Percentiles rank a stretch among this genome's conserved stretches.
Conservation (phyloP, 2,113 vertebrate species). For the Bolborhynchus lineola region DNA sequence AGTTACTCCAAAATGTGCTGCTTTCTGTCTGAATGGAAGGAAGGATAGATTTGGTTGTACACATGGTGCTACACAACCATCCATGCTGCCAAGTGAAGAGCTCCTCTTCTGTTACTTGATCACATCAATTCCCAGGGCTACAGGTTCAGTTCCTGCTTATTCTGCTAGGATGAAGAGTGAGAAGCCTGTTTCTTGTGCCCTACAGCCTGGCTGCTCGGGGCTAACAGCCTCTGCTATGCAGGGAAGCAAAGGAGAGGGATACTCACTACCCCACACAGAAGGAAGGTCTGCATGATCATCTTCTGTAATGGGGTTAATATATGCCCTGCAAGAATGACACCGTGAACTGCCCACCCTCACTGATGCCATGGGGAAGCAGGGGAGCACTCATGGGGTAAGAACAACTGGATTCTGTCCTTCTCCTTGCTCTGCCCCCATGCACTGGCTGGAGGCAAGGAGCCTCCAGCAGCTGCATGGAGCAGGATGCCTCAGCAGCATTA, state of each 20-base stretch:
- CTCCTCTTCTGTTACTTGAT: background rate
- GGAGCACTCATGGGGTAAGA: rapidly evolving
- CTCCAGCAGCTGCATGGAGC: background rate
- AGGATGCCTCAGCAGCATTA: background rate
- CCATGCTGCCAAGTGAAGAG: background rate
- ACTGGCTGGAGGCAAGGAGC: background rate
- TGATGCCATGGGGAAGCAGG: rapidly evolving
- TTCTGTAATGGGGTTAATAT: background rate
- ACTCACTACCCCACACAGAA: background rate
- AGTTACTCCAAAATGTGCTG: conserved; percentile 47
- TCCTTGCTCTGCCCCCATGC: background rate
- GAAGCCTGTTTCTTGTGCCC: background rate
- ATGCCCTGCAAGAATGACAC: background rate
- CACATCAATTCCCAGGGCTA: background rate
- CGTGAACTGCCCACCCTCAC: background rate
- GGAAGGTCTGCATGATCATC: background rate
- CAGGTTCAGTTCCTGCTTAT: background rate
- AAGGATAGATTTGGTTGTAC: background rate
- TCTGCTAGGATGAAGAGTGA: background rate
- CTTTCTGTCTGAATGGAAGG: conserved; percentile 44
- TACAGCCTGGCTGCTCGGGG: background rate
- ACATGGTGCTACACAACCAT: background rate
- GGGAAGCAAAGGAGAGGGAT: background rate
- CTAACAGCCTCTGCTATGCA: background rate
- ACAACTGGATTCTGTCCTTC: background rate